Conservation (phyloP, 2,888 invertebrate genomes). For the Plutella xylostella region DNA sequence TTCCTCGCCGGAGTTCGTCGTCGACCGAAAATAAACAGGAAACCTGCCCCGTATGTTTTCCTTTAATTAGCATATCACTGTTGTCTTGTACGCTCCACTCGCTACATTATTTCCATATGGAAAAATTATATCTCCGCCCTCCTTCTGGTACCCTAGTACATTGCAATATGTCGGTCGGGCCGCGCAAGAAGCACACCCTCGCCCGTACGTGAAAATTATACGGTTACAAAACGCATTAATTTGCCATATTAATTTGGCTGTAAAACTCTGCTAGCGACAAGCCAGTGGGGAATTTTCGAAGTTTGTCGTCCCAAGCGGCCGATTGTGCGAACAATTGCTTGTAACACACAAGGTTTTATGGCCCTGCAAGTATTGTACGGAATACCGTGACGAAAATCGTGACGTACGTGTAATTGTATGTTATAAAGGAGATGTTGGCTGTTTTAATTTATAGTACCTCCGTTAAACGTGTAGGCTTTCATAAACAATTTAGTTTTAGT, state of each 20-base stretch:
- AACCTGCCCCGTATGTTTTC: constrained; percentile 53
- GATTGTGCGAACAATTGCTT: constrained; percentile 57
- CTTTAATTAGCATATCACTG: constrained; percentile 68
- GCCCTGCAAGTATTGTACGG: constrained; percentile 15
- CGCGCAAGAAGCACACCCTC: constrained; percentile 57
- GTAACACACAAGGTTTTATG: constrained; percentile 16
- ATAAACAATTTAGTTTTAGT: no score
- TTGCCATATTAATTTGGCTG: constrained; percentile 72
- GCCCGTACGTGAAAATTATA: constrained; percentile 62
- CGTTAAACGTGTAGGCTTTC: no score
- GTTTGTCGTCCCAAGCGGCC: constrained; percentile 59
- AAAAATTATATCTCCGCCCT: constrained; percentile 61
- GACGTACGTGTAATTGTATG: no score
- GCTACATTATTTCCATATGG: constrained; percentile 64
- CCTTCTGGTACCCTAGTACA: constrained; percentile 10
- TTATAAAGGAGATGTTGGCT: no score
- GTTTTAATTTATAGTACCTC: no score
- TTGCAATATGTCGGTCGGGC: constrained; percentile 23
- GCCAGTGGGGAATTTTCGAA: constrained; percentile 56
- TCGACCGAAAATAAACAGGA: constrained; percentile 54
- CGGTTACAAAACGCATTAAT: constrained; percentile 65
- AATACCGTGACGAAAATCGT: no score
- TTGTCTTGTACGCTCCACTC: constrained; percentile 55
- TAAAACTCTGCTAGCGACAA: constrained; percentile 69
- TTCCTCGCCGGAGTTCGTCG: constrained; percentile 29